phyloP scores from a whole-genome alignment of 1,140 invertebrate genomes.

The Lutraria rhynchaena region DNA sequence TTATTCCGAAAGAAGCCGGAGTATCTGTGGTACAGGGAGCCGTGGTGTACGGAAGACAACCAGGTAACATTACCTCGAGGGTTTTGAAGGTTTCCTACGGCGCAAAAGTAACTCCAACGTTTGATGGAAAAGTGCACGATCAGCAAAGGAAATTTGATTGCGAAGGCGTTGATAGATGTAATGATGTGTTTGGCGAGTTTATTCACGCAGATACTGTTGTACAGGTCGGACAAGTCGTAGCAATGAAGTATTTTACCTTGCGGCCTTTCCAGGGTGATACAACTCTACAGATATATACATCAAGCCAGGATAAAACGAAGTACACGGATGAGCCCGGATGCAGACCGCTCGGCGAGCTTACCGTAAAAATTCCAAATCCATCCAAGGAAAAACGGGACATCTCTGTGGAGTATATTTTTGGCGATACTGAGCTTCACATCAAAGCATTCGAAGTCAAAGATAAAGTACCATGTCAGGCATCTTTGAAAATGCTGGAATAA shows the following conservation, averaged over 20 bases:
- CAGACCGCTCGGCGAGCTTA: constrained; percentile 28
- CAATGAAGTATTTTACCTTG: constrained; percentile 13
- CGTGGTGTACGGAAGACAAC: constrained; percentile 58
- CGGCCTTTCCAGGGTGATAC: background rate
- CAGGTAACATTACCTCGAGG: constrained; percentile 44
- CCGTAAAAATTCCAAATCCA: constrained; percentile 46
- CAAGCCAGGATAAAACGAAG: background rate
- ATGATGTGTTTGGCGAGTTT: constrained; percentile 38
- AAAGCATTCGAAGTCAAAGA: background rate
- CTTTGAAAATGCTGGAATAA: constrained; percentile 28
- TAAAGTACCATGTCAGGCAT: constrained; percentile 23
- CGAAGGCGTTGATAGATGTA: constrained; percentile 21
- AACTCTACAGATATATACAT: constrained; percentile 30
- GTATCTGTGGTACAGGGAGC: constrained; percentile 62
- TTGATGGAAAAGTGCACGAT: constrained; percentile 39
- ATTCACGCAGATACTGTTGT: constrained; percentile 37
- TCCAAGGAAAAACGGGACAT: constrained; percentile 5
- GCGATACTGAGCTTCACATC: constrained; percentile 52
- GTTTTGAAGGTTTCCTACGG: constrained; percentile 58
- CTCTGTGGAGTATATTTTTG: constrained; percentile 44
- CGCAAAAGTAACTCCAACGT: background rate
- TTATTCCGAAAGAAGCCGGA: constrained; percentile 60
- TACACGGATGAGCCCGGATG: constrained; percentile 48
- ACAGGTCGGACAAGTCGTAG: background rate
- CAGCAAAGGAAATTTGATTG: background rate